Evolutionary conservation across 2,797 vertebrate species (phyloP), one percentile per base, ranked within the genome.

Genomic region (Oceanodroma leucorhoa): DNA sequence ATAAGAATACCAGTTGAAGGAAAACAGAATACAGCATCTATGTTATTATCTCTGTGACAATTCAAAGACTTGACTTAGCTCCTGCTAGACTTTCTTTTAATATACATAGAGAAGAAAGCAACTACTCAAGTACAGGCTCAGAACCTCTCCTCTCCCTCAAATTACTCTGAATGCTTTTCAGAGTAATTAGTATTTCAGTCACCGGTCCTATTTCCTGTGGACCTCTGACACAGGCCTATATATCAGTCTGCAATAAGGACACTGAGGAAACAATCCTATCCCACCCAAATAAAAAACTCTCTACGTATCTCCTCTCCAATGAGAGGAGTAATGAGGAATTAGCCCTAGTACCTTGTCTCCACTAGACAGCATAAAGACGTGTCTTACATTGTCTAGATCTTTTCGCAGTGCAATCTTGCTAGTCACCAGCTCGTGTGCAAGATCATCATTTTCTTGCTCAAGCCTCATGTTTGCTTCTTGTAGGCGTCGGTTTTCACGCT

Each of bases 381-480:
- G 15, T 54, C 99, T 99, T 98, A 99, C 99, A 0, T 99, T 99
- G 98, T 99, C 99, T 62, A 99, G 95, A 97, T 99, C 99, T 97
- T 99, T 99, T 29, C 99, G 98, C 71, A 99, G 98, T 1, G 99
- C 99, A 16, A 99, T 99, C 98, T 99, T 99, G 98, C 99, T 99
- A 98, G 99, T 99, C 95, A 99, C 99, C 79, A 99, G 98, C 87
- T 99, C 99, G 1, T 99, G 99, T 8, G 99, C 99, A 67, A 99
- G 97, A 96, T 99, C 99, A 21, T 99, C 99, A 0, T 99, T 99
- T 97, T 99, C 99, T 96, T 99, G 99, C 97, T 99, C 99, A 97
- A 99, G 95, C 11, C 99, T 98, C 99, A 99, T 99, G 98, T 99
- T 99, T 6, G 99, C 99, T 88, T 99, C 99, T 89, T 99, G 99